Conservation (phyloP, 2,113 vertebrate genomes). For the Archocentrus centrarchus region DNA sequence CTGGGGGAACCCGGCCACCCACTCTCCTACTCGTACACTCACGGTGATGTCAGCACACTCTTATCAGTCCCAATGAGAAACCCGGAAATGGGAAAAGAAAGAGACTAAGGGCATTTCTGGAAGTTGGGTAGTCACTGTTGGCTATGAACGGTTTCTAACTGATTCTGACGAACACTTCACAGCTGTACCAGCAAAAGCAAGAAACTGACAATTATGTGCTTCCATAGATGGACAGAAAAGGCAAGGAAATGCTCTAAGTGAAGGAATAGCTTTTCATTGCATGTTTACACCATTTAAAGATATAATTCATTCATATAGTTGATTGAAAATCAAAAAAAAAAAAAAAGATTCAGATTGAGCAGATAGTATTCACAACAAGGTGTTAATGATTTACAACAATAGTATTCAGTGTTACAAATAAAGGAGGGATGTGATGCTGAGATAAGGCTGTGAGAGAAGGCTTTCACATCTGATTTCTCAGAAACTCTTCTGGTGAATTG, state of each 20-base stretch:
- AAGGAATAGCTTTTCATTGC: not conserved
- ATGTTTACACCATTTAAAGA: not conserved
- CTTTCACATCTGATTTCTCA: constrained; percentile 6
- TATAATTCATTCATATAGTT: not conserved
- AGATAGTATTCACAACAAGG: not conserved
- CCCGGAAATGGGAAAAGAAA: constrained; percentile 24
- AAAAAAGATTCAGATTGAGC: too few species aligned
- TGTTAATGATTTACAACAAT: not conserved
- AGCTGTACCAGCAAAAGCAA: not conserved
- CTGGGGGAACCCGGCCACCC: constrained; percentile 46
- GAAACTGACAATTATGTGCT: not conserved
- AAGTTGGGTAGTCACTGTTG: constrained; percentile 5
- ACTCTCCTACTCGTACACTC: constrained; percentile 13
- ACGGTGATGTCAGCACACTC: constrained; percentile 48
- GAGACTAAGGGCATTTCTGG: not conserved
- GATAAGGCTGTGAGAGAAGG: not conserved
- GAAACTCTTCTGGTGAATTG: not conserved
- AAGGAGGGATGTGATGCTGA: not conserved
- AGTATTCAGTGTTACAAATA: not conserved
- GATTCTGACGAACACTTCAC: not conserved
- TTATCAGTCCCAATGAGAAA: not conserved
- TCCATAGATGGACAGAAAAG: not conserved
- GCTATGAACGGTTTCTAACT: not conserved
- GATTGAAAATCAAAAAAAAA: too few species aligned
- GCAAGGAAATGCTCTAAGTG: not conserved